Conservation (phyloP, 2,113 vertebrate genomes). For the Damaliscus lunatus region DNA sequence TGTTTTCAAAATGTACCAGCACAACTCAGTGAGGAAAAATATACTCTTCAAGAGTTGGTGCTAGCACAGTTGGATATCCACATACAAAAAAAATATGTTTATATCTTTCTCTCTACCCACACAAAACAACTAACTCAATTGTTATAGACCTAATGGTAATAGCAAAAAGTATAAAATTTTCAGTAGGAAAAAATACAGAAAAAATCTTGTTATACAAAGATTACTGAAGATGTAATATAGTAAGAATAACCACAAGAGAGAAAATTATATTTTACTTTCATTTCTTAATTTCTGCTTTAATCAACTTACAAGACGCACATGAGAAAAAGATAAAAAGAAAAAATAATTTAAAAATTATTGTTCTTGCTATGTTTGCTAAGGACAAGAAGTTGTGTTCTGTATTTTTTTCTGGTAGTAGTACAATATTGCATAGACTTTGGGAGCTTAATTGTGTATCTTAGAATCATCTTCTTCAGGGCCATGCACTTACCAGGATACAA, state of each 20-base stretch:
- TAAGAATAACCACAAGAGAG: not conserved
- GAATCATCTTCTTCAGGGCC: too few relatives aligned
- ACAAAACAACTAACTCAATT: not conserved
- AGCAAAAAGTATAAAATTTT: not conserved
- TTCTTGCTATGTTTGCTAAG: too few relatives aligned
- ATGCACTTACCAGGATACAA: too few relatives aligned
- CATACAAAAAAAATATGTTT: not conserved
- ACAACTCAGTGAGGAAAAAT: not conserved
- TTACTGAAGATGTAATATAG: not conserved
- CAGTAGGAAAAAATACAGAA: not conserved
- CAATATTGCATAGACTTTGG: too few relatives aligned
- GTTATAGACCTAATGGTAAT: not conserved
- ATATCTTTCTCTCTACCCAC: too few relatives aligned
- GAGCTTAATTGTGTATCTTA: too few relatives aligned
- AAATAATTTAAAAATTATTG: too few relatives aligned
- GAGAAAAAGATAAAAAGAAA: too few relatives aligned
- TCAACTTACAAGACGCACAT: not conserved
- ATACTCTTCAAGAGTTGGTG: not conserved
- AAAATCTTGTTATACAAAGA: not conserved
- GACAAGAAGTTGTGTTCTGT: too few relatives aligned
- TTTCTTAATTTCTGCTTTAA: not conserved
- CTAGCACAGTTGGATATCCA: not conserved
- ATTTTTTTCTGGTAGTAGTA: too few relatives aligned
- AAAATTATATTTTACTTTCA: not conserved
- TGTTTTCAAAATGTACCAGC: not conserved